These are phyloP conservation scores for Sebastes steindachneri DNA, from an alignment of 2,797 vertebrate species.

Conservation along the genomic window DNA sequence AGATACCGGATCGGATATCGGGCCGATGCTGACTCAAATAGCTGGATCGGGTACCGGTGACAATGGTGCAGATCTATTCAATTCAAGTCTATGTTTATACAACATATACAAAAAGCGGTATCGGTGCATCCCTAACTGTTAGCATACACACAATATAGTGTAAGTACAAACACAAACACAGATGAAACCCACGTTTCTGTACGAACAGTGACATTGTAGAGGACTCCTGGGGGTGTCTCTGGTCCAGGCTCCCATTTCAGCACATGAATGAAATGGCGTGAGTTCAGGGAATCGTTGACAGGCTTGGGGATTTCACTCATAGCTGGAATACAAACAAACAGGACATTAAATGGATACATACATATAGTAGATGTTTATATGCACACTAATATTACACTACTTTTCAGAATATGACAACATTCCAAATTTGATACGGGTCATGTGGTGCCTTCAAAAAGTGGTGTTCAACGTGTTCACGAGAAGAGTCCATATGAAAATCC, in stretches of 20 bases:
- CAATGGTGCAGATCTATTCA: too few relatives aligned
- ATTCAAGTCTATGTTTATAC: too few relatives aligned
- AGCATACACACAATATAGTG: not conserved
- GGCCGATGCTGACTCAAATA: too few relatives aligned
- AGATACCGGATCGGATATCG: too few relatives aligned
- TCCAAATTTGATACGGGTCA: too few relatives aligned
- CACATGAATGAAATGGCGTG: constrained; percentile 8
- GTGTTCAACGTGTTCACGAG: too few relatives aligned
- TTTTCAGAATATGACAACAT: not conserved
- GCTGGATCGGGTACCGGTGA: too few relatives aligned
- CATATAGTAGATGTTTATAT: not conserved
- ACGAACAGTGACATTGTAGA: not conserved
- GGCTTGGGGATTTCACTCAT: constrained; percentile 37
- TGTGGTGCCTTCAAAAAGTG: too few relatives aligned
- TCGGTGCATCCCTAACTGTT: not conserved
- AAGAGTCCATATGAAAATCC: too few relatives aligned
- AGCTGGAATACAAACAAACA: constrained; percentile 53
- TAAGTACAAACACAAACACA: not conserved
- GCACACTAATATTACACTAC: not conserved
- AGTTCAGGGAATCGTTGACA: not conserved
- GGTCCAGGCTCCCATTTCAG: constrained; percentile 64
- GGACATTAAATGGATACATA: not conserved
- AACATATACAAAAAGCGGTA: too few relatives aligned
- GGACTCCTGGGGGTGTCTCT: constrained; percentile 26
- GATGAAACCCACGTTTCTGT: constrained; percentile 1